Base-by-base conservation (phyloP, 1,140 invertebrate species). In the Pygmarrhopalites habei region DNA sequence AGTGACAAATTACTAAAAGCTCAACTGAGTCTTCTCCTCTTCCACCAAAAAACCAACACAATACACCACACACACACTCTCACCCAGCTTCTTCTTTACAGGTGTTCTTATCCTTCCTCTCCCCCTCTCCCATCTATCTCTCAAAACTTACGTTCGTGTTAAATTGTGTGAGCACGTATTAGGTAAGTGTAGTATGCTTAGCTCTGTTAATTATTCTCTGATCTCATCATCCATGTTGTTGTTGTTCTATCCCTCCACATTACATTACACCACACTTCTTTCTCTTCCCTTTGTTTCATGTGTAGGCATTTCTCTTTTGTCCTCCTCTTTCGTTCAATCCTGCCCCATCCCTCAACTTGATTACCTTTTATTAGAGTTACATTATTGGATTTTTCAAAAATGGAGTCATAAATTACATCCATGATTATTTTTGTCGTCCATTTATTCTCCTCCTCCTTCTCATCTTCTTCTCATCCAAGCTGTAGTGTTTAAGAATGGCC, bases 1-100 rank as follows among this genome's bases (percentile, higher is more conserved):
- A 23, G 46, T 49, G 46, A 49, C 46, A 49, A 49, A 49, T 49
- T 49, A 49, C 23, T 49, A 12, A 21, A 49, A n/a, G 46, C 46
- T 49, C 14, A 49, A 7, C 46, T 49, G 46, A 21, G 46, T n/a
- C n/a, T n/a, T n/a, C n/a, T n/a, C n/a, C n/a, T n/a, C n/a, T n/a
- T n/a, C n/a, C n/a, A n/a, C n/a, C n/a, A n/a, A n/a, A n/a, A n/a
- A n/a, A n/a, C n/a, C n/a, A n/a, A n/a, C n/a, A n/a, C n/a, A n/a
- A n/a, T n/a, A n/a, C n/a, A 49, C 12, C 19, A 49, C 7, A 21
- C 46, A 7, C 19, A 7, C 12, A 49, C 7, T 39, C 35, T n/a
- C n/a, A n/a, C n/a, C n/a, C n/a, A n/a, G 19, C 12, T 12, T 10
- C 46, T 12, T 49, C 46, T 23, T 7, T 49, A 49, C 46, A 49